Evolutionary conservation across 2,888 invertebrate genomes (phyloP).

Genomic region (Lutraria lutraria): DNA sequence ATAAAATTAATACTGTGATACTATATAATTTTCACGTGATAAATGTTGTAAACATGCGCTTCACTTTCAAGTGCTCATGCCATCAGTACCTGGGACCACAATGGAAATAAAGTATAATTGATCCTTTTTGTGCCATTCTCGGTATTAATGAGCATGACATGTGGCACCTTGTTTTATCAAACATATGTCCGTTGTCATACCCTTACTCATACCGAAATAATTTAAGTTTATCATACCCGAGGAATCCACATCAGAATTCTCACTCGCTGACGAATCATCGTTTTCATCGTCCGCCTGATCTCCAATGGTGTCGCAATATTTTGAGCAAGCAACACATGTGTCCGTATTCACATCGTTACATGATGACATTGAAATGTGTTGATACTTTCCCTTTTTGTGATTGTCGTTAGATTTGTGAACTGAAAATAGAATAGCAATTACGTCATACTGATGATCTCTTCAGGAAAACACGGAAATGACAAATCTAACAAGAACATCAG

Average conservation of each 20-base stretch:
- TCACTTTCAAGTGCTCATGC: too few relatives aligned
- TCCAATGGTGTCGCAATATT: slow-evolving; percentile 14
- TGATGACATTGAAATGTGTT: slow-evolving; percentile 33
- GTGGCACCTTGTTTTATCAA: too few relatives aligned
- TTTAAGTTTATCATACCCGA: neutral
- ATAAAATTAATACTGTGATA: too few relatives aligned
- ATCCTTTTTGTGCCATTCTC: too few relatives aligned
- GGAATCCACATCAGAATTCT: neutral
- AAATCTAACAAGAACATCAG: neutral
- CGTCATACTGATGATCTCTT: neutral
- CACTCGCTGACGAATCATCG: slow-evolving; percentile 30
- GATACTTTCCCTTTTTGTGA: slow-evolving; percentile 31
- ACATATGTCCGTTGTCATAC: too few relatives aligned
- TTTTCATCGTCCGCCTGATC: slow-evolving; percentile 2
- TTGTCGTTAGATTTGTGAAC: slow-evolving; percentile 40
- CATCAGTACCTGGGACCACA: too few relatives aligned
- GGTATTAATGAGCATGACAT: too few relatives aligned
- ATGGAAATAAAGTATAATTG: too few relatives aligned
- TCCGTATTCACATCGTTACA: slow-evolving; percentile 20
- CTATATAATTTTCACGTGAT: too few relatives aligned
- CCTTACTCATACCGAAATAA: too few relatives aligned
- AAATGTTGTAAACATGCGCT: too few relatives aligned
- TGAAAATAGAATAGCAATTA: slow-evolving; percentile 14
- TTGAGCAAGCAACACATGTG: slow-evolving; percentile 30
- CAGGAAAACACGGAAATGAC: neutral